A percentile compares a stretch with the other conserved stretches of the same genome.
phyloP scores from a whole-genome alignment of 1,140 invertebrate species.

The Sogatella furcifera region DNA sequence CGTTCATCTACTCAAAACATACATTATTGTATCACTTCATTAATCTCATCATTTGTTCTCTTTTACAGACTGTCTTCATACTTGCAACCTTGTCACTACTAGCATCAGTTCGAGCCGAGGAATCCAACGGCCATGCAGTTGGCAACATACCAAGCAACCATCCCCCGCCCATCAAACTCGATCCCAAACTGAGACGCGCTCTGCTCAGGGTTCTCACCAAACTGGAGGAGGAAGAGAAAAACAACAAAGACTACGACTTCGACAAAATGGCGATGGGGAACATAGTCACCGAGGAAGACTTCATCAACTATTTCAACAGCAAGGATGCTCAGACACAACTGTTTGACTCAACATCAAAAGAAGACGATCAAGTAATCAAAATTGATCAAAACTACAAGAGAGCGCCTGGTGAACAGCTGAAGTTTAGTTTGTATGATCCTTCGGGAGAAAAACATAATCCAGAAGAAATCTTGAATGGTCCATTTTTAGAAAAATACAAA shows the following conservation, averaged over 20 bases:
- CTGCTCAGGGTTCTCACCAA: constrained; percentile 56
- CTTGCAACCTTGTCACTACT: neutral
- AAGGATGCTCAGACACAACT: constrained; percentile 4
- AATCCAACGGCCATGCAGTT: neutral
- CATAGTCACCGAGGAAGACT: constrained; percentile 8
- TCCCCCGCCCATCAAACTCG: constrained; percentile 43
- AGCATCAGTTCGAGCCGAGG: neutral
- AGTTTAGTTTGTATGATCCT: neutral
- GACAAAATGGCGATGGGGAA: neutral
- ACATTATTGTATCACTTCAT: too few species aligned
- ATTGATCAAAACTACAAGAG: neutral
- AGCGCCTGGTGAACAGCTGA: neutral
- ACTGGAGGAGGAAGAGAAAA: constrained; percentile 38
- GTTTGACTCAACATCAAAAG: neutral
- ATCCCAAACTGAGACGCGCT: constrained; percentile 55
- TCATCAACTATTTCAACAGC: constrained; percentile 8
- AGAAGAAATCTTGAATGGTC: neutral
- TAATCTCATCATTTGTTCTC: neutral
- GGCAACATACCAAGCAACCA: constrained; percentile 18
- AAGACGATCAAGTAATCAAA: neutral
- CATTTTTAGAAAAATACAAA: neutral
- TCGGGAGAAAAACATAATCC: neutral
- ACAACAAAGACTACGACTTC: neutral
- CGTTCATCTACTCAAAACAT: too few species aligned
- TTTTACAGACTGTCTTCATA: neutral